A percentile compares a stretch with the other conserved stretches of the same genome.
These are phyloP conservation scores for Strigamia maritima DNA, from an alignment of 2,888 invertebrate genomes.

Conservation along the genomic window DNA sequence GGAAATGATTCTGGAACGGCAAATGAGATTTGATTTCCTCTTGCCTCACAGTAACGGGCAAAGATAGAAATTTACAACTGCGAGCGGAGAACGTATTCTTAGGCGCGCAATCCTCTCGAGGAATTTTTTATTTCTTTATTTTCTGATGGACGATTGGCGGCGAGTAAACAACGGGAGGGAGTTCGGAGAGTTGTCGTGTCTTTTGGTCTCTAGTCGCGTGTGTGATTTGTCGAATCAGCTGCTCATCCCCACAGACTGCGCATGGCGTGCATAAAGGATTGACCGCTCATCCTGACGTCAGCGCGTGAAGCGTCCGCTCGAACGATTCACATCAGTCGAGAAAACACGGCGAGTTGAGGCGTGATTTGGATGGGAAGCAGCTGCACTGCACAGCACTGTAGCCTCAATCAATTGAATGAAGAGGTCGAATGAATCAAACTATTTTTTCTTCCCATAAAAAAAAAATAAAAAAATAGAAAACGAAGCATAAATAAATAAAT, in stretches of 20 bases:
- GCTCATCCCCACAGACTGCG: neutral
- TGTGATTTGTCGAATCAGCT: neutral
- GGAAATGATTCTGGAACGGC: neutral
- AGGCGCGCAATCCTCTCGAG: neutral
- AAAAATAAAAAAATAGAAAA: too few species aligned
- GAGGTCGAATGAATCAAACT: neutral
- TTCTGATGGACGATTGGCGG: neutral
- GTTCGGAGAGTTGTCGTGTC: neutral
- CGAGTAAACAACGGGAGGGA: neutral
- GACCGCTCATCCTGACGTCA: neutral
- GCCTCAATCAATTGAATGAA: neutral
- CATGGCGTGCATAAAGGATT: neutral
- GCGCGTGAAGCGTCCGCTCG: neutral
- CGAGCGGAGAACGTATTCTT: neutral
- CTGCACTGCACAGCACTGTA: neutral
- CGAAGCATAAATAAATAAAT: too few species aligned
- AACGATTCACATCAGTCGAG: neutral
- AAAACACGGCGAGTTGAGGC: neutral
- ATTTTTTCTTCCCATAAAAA: too few species aligned
- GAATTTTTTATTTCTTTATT: neutral
- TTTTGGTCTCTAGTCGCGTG: neutral
- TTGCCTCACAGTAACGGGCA: neutral
- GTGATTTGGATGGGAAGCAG: neutral
- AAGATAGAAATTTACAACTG: neutral
- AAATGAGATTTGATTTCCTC: neutral